Conservation (phyloP, 2,888 invertebrate species). For the Mylabris sibirica region DNA sequence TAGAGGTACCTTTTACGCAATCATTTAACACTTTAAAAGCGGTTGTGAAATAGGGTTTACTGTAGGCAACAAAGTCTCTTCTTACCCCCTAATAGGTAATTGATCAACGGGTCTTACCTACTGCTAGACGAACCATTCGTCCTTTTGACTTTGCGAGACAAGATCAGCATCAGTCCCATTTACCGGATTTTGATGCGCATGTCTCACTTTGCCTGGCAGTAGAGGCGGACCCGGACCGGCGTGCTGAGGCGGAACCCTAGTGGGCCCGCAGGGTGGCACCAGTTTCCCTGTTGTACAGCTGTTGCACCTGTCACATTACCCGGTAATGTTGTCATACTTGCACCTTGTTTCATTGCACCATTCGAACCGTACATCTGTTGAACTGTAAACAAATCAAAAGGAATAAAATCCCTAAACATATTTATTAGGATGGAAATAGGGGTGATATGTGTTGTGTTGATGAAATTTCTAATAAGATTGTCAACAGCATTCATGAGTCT, state of each 20-base stretch:
- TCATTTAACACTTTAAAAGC: not conserved
- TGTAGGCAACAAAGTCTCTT: too few species aligned
- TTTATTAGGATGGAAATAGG: conserved; percentile 29
- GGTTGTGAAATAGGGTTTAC: conserved; percentile 2
- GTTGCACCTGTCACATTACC: conserved; percentile 53
- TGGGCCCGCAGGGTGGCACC: conserved; percentile 93
- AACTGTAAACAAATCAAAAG: conserved; percentile 64
- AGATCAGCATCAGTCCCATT: conserved; percentile 58
- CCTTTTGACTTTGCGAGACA: conserved; percentile 77
- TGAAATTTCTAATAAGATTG: conserved; percentile 25
- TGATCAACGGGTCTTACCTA: conserved; percentile 61
- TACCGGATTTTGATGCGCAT: conserved; percentile 57
- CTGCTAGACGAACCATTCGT: conserved; percentile 89
- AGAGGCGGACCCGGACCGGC: conserved; percentile 76
- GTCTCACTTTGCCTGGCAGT: conserved; percentile 76
- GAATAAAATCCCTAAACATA: too few species aligned
- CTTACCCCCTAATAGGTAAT: too few species aligned
- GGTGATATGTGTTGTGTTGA: conserved; percentile 11
- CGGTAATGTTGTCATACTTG: conserved; percentile 67
- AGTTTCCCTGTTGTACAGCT: conserved; percentile 86
- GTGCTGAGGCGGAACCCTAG: conserved; percentile 63
- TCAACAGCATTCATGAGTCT: conserved; percentile 27
- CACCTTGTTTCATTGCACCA: conserved; percentile 71
- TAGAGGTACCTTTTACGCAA: not conserved
- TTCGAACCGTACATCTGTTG: conserved; percentile 79